Conservation (phyloP, 2,888 invertebrate genomes). For the Drosophila nigricruria region DNA sequence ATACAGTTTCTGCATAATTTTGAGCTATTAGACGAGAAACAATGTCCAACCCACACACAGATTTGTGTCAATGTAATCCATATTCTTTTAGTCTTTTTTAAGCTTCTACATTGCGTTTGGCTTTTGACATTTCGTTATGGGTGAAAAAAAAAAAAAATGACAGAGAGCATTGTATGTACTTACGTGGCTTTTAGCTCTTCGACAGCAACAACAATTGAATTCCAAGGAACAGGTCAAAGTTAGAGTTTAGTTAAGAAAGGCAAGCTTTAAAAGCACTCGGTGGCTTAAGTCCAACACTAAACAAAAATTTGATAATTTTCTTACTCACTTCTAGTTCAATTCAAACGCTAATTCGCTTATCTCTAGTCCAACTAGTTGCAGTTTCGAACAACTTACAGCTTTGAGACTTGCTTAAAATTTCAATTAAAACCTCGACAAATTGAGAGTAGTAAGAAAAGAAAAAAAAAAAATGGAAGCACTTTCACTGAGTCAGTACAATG, state of each 20-base stretch:
- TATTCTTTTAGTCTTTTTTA: not conserved
- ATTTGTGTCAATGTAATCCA: not conserved
- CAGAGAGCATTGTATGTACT: not conserved
- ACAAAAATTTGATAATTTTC: not conserved
- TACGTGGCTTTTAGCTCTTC: not conserved
- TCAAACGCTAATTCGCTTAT: not conserved
- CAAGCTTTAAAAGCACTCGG: not conserved
- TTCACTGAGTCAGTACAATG: too few relatives aligned
- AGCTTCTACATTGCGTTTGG: not conserved
- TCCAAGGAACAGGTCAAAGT: too few relatives aligned
- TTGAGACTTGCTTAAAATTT: not conserved
- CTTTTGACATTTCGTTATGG: not conserved
- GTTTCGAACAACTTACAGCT: not conserved
- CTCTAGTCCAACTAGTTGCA: not conserved
- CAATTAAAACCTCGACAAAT: not conserved
- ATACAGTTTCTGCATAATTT: not conserved
- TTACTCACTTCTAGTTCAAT: not conserved
- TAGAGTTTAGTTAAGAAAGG: not conserved
- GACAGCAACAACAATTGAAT: too few relatives aligned
- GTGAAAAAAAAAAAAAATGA: not conserved
- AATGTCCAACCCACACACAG: not conserved
- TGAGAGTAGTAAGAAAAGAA: too few relatives aligned
- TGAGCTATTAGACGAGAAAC: not conserved
- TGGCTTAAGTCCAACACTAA: not conserved
- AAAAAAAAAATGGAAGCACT: not conserved